Conservation (phyloP, 2,113 vertebrate genomes). For the Elgaria multicarinata region DNA sequence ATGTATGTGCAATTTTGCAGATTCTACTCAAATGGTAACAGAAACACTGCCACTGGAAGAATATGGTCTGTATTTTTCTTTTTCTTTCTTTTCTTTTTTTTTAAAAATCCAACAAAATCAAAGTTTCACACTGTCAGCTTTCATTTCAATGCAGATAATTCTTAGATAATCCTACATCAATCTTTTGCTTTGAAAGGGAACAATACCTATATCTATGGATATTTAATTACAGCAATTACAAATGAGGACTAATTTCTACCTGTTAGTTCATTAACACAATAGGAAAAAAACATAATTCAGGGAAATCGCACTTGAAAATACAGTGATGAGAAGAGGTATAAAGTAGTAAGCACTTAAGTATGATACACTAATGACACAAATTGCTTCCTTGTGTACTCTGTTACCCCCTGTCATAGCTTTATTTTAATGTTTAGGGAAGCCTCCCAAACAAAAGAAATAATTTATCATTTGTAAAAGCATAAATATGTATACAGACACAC, state of each 20-base stretch:
- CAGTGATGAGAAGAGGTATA: constrained; percentile 62
- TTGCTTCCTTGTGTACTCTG: constrained; percentile 67
- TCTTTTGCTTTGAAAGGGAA: constrained; percentile 55
- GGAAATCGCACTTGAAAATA: constrained; percentile 63
- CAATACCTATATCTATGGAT: constrained; percentile 42
- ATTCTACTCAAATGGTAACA: not conserved
- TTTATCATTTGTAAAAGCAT: constrained; percentile 78
- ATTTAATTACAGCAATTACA: constrained; percentile 69
- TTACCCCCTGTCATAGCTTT: constrained; percentile 68
- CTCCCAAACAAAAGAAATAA: constrained; percentile 79
- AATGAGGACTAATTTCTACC: constrained; percentile 64
- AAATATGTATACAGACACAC: constrained; percentile 72
- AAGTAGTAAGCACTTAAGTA: constrained; percentile 68
- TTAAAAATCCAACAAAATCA: constrained; percentile 47
- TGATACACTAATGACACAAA: constrained; percentile 70
- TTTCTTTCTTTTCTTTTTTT: too few relatives aligned
- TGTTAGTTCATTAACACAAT: constrained; percentile 68
- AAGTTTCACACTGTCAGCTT: constrained; percentile 38
- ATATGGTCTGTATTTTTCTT: constrained; percentile 43
- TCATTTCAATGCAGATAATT: constrained; percentile 59
- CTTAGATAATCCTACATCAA: constrained; percentile 60
- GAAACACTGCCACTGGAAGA: constrained; percentile 23
- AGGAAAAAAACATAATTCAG: constrained; percentile 61
- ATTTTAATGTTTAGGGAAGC: constrained; percentile 72
- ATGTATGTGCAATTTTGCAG: not conserved